These are phyloP conservation scores for Crocidura indochinensis DNA, from an alignment of 2,797 vertebrate species.

Conservation along the genomic window DNA sequence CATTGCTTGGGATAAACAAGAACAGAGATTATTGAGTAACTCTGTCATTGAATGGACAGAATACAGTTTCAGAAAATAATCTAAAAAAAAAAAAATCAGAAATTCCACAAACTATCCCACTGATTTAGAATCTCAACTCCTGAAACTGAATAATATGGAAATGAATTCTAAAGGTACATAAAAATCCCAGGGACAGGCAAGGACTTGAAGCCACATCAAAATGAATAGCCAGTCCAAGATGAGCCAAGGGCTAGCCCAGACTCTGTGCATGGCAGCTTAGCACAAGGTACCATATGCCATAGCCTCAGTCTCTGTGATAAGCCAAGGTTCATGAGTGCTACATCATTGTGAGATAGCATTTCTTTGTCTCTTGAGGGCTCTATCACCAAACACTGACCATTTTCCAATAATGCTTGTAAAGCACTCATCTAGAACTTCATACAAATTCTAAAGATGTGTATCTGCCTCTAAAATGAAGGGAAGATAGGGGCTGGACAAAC, in stretches of 20 bases:
- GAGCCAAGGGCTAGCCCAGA: too few species aligned
- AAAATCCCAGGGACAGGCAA: background rate
- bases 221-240: background rate
- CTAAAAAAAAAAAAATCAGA: background rate
- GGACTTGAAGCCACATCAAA: background rate
- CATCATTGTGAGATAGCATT: too few species aligned
- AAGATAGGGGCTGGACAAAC: background rate
- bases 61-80: background rate
- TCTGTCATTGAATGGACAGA: rapidly evolving
- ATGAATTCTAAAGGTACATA: background rate
- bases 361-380: too few species aligned
- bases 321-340: too few species aligned
- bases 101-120: rapidly evolving
- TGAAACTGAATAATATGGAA: background rate
- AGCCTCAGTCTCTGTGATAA: too few species aligned
- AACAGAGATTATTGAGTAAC: rapidly evolving
- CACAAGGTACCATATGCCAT: too few species aligned
- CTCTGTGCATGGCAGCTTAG: too few species aligned
- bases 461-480: background rate
- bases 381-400: too few species aligned
- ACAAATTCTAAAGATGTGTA: background rate
- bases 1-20: constrained; percentile 80
- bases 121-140: background rate
- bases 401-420: background rate
- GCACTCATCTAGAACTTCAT: background rate